Percentiles rank a stretch among this genome's conserved stretches.
Conservation (phyloP, 2,888 invertebrate species). For the Dolomedes plantarius region DNA sequence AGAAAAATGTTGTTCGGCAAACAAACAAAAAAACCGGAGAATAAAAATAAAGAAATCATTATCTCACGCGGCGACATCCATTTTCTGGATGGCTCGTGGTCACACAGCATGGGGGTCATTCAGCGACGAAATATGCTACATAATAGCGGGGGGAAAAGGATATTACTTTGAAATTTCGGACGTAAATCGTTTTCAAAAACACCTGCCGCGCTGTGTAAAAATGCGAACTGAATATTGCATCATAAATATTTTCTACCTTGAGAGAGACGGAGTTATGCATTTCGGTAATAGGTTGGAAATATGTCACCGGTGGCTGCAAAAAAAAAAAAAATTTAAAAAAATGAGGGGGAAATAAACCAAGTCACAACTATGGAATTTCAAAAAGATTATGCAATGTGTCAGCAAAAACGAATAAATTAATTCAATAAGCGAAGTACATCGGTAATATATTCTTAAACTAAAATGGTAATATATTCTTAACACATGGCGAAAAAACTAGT, state of each 20-base stretch:
- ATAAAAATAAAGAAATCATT: conserved; percentile 48
- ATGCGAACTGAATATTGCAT: conserved; percentile 57
- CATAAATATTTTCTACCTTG: not conserved
- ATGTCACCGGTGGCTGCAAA: not conserved
- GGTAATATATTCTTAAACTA: too few species aligned
- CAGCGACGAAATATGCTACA: conserved; percentile 37
- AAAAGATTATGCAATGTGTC: too few species aligned
- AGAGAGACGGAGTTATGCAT: not conserved
- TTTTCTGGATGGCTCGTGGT: conserved; percentile 16
- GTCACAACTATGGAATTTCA: too few species aligned
- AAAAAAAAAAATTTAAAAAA: too few species aligned
- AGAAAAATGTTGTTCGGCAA: not conserved
- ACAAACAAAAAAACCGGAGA: not conserved
- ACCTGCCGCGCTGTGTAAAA: conserved; percentile 61
- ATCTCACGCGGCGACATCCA: conserved; percentile 46
- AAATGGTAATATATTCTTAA: too few species aligned
- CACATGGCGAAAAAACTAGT: too few species aligned
- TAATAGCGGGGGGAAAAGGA: conserved; percentile 24
- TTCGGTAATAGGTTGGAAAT: not conserved
- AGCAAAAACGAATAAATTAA: too few species aligned
- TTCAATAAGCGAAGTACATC: too few species aligned
- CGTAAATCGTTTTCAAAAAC: conserved; percentile 62
- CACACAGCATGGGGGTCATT: conserved; percentile 54
- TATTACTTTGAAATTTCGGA: conserved; percentile 47
- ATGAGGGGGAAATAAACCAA: too few species aligned